Base-by-base conservation (phyloP, 2,113 vertebrate species). In the Crotalus horridus region DNA sequence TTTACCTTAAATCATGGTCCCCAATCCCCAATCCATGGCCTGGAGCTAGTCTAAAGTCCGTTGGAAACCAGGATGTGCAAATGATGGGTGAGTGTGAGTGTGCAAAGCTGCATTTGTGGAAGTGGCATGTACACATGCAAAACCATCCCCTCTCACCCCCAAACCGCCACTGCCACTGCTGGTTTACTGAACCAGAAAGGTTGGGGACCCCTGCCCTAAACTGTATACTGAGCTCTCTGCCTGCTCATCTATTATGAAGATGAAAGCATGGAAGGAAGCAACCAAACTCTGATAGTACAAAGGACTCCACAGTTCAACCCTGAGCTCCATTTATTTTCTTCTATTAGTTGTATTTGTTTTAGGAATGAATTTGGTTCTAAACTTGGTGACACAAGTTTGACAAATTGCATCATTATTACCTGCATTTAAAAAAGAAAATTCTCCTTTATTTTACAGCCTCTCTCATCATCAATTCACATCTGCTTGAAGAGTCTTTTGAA, bases 401-500 rank as follows among this genome's bases (percentile, higher is more conserved):
- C 87, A 94, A 56, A 48, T 91, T 89, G 48, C 55, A 93, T 91
- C 64, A 85, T 91, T 55, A 61, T 58, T 94, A 87, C 90, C 90
- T 89, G 74, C 61, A 74, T 89, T n/a, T 86, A 86, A 91, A 55
- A 91, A 93, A 89, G 46, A 87, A 29, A 48, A 89, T 87, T 64
- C 64, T 85, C 90, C 39, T 93, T 85, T 93, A 48, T 94, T 89
- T 94, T 89, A 39, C 74, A 94, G 87, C 48, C 74, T 86, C 74
- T 69, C 88, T 89, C 90, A 94, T 89, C 87, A 89, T 81, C 48
- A 92, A 91, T 94, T 89, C 93, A 91, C 88, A 93, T 81, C 88
- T 89, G 56, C 89, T 17, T 91, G 74, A 74, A 91, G 87, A 64
- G 23, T 23, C 23, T 88, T 55, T 85, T 88, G 26, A 64, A 48